These are phyloP conservation scores for Temnothorax longispinosus DNA, from an alignment of 1,140 invertebrate species.

Conservation along the genomic window DNA sequence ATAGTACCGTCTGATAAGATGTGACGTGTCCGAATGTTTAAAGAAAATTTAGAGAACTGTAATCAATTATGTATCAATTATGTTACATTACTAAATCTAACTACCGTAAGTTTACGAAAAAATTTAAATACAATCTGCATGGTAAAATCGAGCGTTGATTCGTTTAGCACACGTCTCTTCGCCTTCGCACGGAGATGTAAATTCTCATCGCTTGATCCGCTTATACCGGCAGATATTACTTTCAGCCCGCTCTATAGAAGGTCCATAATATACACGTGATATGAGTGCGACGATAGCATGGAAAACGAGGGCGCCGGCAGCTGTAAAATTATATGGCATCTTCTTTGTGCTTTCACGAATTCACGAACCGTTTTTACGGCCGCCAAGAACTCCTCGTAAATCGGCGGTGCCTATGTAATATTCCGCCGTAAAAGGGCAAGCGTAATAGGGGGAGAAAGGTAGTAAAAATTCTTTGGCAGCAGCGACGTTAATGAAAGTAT, in stretches of 20 bases:
- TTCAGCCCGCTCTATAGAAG: constrained; percentile 34
- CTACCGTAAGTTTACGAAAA: background rate
- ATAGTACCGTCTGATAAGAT: background rate
- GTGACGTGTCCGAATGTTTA: background rate
- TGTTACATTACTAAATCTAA: background rate
- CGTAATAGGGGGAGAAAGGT: constrained; percentile 57
- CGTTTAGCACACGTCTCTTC: background rate
- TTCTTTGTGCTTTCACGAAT: constrained; percentile 74
- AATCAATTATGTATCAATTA: too few relatives aligned
- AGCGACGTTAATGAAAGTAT: constrained; percentile 29
- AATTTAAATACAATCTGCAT: background rate
- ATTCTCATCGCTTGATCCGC: constrained; percentile 48
- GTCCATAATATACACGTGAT: constrained; percentile 48
- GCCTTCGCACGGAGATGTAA: constrained; percentile 33
- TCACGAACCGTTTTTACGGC: constrained; percentile 74
- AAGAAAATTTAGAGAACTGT: background rate
- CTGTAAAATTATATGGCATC: constrained; percentile 78
- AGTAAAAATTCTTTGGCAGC: constrained; percentile 46
- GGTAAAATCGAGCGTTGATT: constrained; percentile 1
- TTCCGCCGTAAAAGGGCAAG: constrained; percentile 66
- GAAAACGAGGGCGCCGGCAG: constrained; percentile 78
- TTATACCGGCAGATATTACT: constrained; percentile 42
- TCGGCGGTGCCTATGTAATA: constrained; percentile 73
- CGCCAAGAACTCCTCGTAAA: constrained; percentile 74
- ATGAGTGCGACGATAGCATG: constrained; percentile 65